Evolutionary conservation across 2,888 invertebrate species (phyloP).

Genomic region (Bellardia bayeri): DNA sequence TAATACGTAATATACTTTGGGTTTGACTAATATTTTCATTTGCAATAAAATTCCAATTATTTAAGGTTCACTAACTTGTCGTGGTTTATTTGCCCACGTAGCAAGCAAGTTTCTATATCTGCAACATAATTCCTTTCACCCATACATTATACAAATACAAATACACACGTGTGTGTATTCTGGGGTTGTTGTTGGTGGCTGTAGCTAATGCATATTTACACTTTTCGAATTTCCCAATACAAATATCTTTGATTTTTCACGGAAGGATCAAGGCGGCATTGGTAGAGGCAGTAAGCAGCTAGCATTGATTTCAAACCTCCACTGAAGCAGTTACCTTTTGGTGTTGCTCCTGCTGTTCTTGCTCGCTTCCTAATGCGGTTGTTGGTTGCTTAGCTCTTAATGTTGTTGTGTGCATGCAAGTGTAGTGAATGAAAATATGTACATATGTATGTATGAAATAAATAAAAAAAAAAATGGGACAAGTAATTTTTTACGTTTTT

Average conservation of each 20-base stretch:
- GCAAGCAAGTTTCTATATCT: conserved; percentile 32
- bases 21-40: conserved; percentile 41
- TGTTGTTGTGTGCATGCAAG: conserved; percentile 54
- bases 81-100: conserved; percentile 68
- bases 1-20: neutral
- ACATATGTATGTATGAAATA: too few species aligned
- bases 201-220: conserved; percentile 56
- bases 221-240: conserved; percentile 53
- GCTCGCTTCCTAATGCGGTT: conserved; percentile 2
- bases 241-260: conserved; percentile 71
- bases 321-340: conserved; percentile 55
- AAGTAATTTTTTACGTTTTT: conserved; percentile 67
- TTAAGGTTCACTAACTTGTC: conserved; percentile 71
- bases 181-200: neutral
- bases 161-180: conserved; percentile 48
- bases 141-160: conserved; percentile 11
- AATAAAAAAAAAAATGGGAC: conserved; percentile 14
- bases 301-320: conserved; percentile 63
- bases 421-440: conserved; percentile 13
- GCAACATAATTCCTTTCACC: neutral
- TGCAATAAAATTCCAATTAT: conserved; percentile 73
- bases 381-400: conserved; percentile 31
- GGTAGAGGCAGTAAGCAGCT: conserved; percentile 12
- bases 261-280: conserved; percentile 59
- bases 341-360: neutral